Evolutionary conservation across 2,797 vertebrate species (phyloP), one percentile per base, ranked within the genome.

Genomic region (Manis javanica): DNA sequence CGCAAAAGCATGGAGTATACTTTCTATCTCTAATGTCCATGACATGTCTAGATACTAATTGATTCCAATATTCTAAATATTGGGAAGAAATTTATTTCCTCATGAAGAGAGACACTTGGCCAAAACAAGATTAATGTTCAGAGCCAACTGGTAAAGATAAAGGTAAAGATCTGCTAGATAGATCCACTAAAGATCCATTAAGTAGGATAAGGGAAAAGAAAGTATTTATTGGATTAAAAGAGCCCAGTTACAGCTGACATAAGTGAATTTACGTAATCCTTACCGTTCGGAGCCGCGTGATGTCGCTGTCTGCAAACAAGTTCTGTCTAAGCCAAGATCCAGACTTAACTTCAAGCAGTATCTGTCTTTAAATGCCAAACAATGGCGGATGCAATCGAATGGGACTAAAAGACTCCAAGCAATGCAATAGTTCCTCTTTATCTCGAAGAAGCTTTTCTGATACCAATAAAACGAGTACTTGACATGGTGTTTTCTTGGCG

Each of bases 251-350:
- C 15, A 55, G 39, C 1, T 10, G 23, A 57, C 26, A 29, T 29
- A 83, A 82, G 42, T 81, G 26, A 96, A 91, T 85, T 64, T 14
- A 42, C 53, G 37, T 46, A 42, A 51, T 83, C n/a, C 55, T 96
- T 97, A 97, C 93, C 78, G 18, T 2, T 61, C 55, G 51, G 49
- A 26, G 16, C 94, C 96, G 37, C 97, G 87, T 96, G 96, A 87
- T 97, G 97, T 97, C 95, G 97, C 96, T 96, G 96, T 95, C 84
- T 63, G 78, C 49, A 53, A 96, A 81, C 59, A 94, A 75, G 87
- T 92, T 87, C 51, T 91, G 63, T 39, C 51, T 19, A 42, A 42
- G 42, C 42, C 46, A n/a, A 26, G 18, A 8, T 39, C 53, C 19
- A 74, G 49, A 42, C 10, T 63, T 55, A 18, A 18, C 49, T 29